Percentiles rank a stretch among this genome's conserved stretches.
phyloP scores from a whole-genome alignment of 2,888 invertebrate species.

The Cryptocephalus primarius region DNA sequence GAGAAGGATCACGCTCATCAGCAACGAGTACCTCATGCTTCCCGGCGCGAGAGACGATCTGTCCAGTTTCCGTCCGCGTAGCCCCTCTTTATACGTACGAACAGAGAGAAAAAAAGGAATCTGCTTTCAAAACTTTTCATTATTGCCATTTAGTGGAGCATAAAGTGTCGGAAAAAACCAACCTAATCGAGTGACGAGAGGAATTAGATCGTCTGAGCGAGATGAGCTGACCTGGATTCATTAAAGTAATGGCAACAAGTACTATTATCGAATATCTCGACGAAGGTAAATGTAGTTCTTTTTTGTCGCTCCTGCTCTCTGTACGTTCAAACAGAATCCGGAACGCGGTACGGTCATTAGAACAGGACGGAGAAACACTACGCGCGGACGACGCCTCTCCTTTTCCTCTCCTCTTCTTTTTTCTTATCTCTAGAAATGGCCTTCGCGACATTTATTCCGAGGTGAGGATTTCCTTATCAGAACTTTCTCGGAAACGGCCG shows the following conservation, averaged over 20 bases:
- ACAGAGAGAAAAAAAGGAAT: no score
- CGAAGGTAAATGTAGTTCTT: constrained; percentile 5
- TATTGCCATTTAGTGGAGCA: constrained; percentile 37
- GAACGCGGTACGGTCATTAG: constrained; percentile 34
- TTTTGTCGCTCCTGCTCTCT: not conserved
- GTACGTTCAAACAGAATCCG: constrained; percentile 16
- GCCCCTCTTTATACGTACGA: no score
- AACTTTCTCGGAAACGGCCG: no score
- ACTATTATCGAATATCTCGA: constrained; percentile 7
- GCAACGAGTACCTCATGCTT: constrained; percentile 29
- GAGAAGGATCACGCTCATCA: constrained; percentile 15
- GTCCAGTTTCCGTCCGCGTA: not conserved
- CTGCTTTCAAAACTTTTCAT: constrained; percentile 18
- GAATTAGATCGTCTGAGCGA: constrained; percentile 15
- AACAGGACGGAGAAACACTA: constrained; percentile 19
- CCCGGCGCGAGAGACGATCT: constrained; percentile 7
- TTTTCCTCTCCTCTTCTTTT: not conserved
- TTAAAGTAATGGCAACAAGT: constrained; percentile 8
- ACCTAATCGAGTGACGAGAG: constrained; percentile 25
- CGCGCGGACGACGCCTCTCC: not conserved
- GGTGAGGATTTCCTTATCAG: no score
- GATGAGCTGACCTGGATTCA: constrained; percentile 21
- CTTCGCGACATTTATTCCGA: not conserved
- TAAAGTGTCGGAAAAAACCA: constrained; percentile 26
- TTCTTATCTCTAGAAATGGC: not conserved